Percentiles rank a stretch among this genome's conserved stretches.
Evolutionary conservation across 2,797 vertebrate genomes (phyloP).

Genomic region (Acomys russatus): DNA sequence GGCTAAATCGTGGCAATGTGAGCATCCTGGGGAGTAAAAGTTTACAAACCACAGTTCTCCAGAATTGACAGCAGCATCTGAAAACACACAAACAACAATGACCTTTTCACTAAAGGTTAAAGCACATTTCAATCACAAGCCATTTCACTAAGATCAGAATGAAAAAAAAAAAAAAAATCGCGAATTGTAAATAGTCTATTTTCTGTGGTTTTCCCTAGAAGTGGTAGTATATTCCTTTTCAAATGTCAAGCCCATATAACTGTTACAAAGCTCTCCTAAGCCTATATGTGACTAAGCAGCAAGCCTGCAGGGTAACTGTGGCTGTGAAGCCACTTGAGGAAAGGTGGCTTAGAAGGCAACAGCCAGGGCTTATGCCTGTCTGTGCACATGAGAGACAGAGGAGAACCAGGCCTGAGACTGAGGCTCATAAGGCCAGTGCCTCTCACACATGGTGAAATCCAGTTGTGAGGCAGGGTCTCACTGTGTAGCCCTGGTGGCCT

Average conservation of each 20-base stretch:
- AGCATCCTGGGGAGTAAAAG: constrained; percentile 98
- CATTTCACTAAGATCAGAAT: constrained; percentile 30
- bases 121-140: constrained; percentile 40
- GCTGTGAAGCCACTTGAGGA: constrained; percentile 2
- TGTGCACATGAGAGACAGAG: background rate
- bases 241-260: background rate
- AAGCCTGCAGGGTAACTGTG: background rate
- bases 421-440: background rate
- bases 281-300: background rate
- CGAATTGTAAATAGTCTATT: constrained; percentile 13
- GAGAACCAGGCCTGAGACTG: background rate
- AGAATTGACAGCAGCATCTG: constrained; percentile 97
- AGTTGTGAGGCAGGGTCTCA: background rate
- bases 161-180: background rate
- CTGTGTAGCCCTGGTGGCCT: background rate
- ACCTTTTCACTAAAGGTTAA: constrained; percentile 43
- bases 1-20: constrained; percentile 98
- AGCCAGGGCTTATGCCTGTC: background rate
- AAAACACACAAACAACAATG: constrained; percentile 49
- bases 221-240: constrained; percentile 18
- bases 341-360: background rate
- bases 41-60: constrained; percentile 99
- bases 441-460: background rate
- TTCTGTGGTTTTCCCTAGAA: constrained; percentile 6
- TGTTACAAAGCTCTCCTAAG: background rate